Conservation (phyloP, 2,113 vertebrate genomes). For the Cyanocitta stelleri region DNA sequence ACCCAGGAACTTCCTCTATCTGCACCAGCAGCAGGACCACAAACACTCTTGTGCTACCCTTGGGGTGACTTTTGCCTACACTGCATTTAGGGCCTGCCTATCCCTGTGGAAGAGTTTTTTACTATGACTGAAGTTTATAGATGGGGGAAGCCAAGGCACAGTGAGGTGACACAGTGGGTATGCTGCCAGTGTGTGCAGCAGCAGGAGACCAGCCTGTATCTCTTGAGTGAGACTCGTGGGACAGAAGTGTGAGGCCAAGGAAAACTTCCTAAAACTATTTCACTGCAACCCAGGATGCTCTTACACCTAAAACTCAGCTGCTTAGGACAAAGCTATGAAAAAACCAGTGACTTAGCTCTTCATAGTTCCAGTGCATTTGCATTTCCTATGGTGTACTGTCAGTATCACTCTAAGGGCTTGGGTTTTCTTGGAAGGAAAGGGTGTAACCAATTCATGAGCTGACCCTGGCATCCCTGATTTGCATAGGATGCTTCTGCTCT, state of each 20-base stretch:
- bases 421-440: neutral
- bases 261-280: neutral
- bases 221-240: neutral
- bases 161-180: neutral
- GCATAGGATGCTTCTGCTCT: constrained; percentile 49
- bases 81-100: neutral
- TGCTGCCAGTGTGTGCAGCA: neutral
- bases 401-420: neutral
- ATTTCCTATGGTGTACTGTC: neutral
- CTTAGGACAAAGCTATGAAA: neutral
- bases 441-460: constrained; percentile 23
- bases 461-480: constrained; percentile 11
- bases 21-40: neutral
- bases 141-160: neutral
- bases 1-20: neutral
- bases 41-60: too few relatives aligned
- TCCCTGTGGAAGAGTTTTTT: neutral
- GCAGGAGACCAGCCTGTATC: neutral
- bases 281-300: neutral
- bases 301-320: neutral
- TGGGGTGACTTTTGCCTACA: neutral
- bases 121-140: neutral
- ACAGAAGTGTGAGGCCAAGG: neutral
- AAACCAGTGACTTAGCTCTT: neutral
- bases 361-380: neutral